Evolutionary conservation across 2,888 invertebrate species (phyloP).

Genomic region (Drosophila engyochracea): DNA sequence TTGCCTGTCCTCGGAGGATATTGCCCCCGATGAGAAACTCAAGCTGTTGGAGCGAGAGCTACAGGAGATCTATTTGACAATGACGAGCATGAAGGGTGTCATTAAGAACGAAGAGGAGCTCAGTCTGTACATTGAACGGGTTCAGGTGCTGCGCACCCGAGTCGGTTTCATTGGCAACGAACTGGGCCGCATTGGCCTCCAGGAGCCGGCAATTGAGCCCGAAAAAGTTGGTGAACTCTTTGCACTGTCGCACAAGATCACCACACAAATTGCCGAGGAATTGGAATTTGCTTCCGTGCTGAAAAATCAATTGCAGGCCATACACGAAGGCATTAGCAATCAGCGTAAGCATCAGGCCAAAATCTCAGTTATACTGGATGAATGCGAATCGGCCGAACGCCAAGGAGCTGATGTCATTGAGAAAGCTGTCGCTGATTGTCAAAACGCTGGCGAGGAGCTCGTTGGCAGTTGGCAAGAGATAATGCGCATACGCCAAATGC

Average conservation of each 20-base stretch:
- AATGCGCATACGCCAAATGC: conserved; percentile 90
- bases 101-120: conserved; percentile 94
- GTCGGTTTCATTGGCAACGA: conserved; percentile 93
- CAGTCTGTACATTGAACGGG: conserved; percentile 91
- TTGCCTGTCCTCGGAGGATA: conserved; percentile 90
- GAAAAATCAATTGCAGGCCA: conserved; percentile 90
- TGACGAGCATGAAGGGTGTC: conserved; percentile 91
- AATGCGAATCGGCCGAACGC: conserved; percentile 90
- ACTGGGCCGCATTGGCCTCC: conserved; percentile 90
- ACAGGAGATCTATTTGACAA: conserved; percentile 89
- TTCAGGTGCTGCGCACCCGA: conserved; percentile 91
- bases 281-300: conserved; percentile 90
- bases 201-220: conserved; percentile 89
- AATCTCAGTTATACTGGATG: conserved; percentile 88
- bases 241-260: conserved; percentile 89
- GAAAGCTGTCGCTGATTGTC: conserved; percentile 91
- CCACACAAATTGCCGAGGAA: conserved; percentile 91
- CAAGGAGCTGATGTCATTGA: conserved; percentile 92
- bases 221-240: conserved; percentile 91
- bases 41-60: conserved; percentile 91
- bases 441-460: conserved; percentile 89
- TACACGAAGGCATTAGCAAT: conserved; percentile 90
- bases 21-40: conserved; percentile 91
- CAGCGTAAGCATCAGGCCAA: conserved; percentile 90
- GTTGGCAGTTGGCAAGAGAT: conserved; percentile 92